These are phyloP conservation scores for Litoditis marina DNA, from an alignment of 2,888 invertebrate species.

Conservation along the genomic window DNA sequence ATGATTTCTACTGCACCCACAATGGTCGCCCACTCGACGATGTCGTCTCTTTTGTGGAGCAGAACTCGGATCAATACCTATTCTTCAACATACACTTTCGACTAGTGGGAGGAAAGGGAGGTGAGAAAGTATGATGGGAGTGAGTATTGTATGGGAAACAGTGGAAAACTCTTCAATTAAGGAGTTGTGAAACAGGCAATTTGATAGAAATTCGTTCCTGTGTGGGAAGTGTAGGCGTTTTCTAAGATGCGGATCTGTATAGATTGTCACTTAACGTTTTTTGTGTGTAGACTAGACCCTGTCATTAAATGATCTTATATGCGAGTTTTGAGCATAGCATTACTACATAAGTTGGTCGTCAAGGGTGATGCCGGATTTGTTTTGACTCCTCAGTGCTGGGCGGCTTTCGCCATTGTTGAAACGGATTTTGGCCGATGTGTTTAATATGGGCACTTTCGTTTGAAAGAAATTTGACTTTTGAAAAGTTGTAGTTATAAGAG, in stretches of 20 bases:
- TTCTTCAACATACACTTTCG: slow-evolving; percentile 29
- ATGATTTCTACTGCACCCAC: slow-evolving; percentile 25
- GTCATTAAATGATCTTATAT: background rate
- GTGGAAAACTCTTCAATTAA: too few relatives aligned
- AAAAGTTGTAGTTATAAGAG: background rate
- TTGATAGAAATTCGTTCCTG: too few relatives aligned
- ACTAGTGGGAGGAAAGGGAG: slow-evolving; percentile 55
- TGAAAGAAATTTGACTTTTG: background rate
- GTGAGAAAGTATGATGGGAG: slow-evolving; percentile 14
- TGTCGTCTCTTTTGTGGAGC: background rate
- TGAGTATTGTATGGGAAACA: too few relatives aligned
- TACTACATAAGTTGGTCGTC: too few relatives aligned
- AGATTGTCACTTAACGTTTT: too few relatives aligned
- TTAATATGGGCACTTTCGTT: background rate
- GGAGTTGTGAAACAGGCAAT: too few relatives aligned
- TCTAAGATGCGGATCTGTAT: too few relatives aligned
- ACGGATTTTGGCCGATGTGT: background rate
- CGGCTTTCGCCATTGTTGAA: background rate
- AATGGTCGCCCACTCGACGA: slow-evolving; percentile 27
- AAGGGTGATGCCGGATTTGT: too few relatives aligned
- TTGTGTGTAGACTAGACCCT: too few relatives aligned
- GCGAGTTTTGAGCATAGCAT: too few relatives aligned
- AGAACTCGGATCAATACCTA: background rate
- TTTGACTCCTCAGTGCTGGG: too few relatives aligned
- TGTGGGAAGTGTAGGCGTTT: too few relatives aligned